A percentile compares a stretch with the other conserved stretches of the same genome.
Conservation (phyloP, 2,113 vertebrate genomes). For the Crypturellus undulatus region DNA sequence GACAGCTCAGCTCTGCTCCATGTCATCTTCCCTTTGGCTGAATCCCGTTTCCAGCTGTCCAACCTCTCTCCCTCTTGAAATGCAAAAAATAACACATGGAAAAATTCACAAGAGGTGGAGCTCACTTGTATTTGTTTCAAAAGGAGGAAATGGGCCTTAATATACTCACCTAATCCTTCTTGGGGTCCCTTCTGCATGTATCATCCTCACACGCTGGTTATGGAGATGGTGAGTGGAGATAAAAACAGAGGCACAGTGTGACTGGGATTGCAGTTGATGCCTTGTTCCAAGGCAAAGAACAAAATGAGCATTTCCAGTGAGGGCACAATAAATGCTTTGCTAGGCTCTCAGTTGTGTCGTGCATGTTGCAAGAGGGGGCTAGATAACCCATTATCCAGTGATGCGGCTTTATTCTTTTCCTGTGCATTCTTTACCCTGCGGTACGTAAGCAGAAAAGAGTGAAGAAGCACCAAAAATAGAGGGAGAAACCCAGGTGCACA, state of each 20-base stretch:
- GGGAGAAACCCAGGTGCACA: constrained; percentile 53
- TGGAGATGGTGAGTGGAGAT: not conserved
- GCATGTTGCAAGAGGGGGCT: not conserved
- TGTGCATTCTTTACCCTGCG: constrained; percentile 22
- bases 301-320: not conserved
- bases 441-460: not conserved
- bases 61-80: not conserved
- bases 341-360: not conserved
- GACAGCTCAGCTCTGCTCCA: not conserved
- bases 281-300: not conserved
- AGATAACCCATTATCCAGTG: not conserved
- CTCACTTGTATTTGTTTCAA: not conserved
- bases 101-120: not conserved
- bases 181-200: not conserved
- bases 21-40: not conserved
- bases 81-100: not conserved
- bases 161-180: not conserved
- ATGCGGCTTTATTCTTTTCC: constrained; percentile 3
- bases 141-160: not conserved
- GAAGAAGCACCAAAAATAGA: constrained; percentile 35
- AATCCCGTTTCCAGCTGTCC: not conserved
- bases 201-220: not conserved
- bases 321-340: not conserved
- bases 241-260: not conserved
- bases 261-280: not conserved